Percentiles rank a stretch among this genome's conserved stretches.
These are phyloP conservation scores for Ips nitidus DNA, from an alignment of 1,140 invertebrate species.

Conservation along the genomic window DNA sequence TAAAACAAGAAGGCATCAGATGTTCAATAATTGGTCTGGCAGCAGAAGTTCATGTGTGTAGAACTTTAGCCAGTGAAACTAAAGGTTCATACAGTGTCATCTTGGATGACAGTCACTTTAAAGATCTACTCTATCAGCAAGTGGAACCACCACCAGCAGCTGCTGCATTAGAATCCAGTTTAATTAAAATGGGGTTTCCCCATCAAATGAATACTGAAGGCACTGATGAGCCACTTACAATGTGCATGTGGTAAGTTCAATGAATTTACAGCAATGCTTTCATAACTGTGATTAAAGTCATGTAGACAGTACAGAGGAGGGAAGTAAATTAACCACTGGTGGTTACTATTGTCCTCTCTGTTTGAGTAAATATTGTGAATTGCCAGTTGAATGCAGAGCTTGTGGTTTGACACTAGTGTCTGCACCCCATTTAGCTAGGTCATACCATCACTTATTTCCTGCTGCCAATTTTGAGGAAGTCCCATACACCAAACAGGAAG, in stretches of 20 bases:
- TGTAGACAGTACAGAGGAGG: constrained; percentile 71
- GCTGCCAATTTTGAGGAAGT: constrained; percentile 82
- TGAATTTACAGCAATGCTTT: constrained; percentile 34
- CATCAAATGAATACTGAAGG: constrained; percentile 64
- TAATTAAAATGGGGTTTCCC: constrained; percentile 93
- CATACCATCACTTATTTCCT: constrained; percentile 96
- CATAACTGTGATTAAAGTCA: constrained; percentile 64
- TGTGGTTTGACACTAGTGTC: constrained; percentile 97
- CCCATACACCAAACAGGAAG: constrained; percentile 56
- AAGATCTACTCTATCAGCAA: constrained; percentile 75
- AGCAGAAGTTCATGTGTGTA: constrained; percentile 92
- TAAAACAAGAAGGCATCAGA: constrained; percentile 75
- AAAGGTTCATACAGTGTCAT: constrained; percentile 84
- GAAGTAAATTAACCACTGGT: constrained; percentile 64
- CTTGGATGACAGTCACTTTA: constrained; percentile 88
- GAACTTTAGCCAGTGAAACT: constrained; percentile 80
- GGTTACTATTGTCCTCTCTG: constrained; percentile 97
- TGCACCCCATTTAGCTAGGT: constrained; percentile 93
- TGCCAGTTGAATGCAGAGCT: constrained; percentile 93
- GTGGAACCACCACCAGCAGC: constrained; percentile 87
- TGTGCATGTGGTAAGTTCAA: constrained; percentile 79
- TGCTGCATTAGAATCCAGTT: constrained; percentile 74
- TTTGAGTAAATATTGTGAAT: constrained; percentile 94
- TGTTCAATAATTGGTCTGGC: constrained; percentile 94
- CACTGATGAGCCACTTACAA: constrained; percentile 69